Evolutionary conservation across 1,140 invertebrate genomes (phyloP).

Genomic region (Penaeus chinensis): DNA sequence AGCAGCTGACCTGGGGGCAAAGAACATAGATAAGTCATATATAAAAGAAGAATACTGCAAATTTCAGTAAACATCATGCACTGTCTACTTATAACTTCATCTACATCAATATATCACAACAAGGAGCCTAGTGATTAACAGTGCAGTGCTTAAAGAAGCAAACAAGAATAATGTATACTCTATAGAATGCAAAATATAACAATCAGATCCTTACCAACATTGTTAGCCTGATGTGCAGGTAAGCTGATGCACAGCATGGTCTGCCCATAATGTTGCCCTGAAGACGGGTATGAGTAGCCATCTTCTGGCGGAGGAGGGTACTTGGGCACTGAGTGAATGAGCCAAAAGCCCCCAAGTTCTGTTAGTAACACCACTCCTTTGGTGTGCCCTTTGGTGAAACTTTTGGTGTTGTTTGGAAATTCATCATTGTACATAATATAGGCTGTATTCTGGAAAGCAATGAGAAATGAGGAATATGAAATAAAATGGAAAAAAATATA

Average conservation of each 20-base stretch:
- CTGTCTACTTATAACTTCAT: too few relatives aligned
- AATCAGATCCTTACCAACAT: conserved; percentile 73
- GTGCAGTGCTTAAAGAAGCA: not conserved
- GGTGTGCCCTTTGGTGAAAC: conserved; percentile 78
- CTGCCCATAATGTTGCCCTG: conserved; percentile 83
- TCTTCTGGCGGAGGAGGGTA: conserved; percentile 76
- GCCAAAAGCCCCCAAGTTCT: conserved; percentile 81
- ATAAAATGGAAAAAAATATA: conserved; percentile 5
- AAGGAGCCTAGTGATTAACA: too few relatives aligned
- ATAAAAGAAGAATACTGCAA: not conserved
- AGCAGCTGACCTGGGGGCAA: conserved; percentile 70
- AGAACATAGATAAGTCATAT: not conserved
- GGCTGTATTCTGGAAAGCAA: conserved; percentile 62
- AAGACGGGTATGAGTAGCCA: conserved; percentile 80
- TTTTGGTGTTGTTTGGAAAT: conserved; percentile 73
- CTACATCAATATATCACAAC: too few relatives aligned
- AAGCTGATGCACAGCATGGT: conserved; percentile 87
- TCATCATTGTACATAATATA: conserved; percentile 88
- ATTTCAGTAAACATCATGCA: not conserved
- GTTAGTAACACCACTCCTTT: conserved; percentile 87
- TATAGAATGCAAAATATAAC: not conserved
- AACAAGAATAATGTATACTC: not conserved
- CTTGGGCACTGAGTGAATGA: conserved; percentile 90
- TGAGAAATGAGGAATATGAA: not conserved
- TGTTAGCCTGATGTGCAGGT: conserved; percentile 74